Percentiles rank a stretch among this genome's conserved stretches.
phyloP scores from a whole-genome alignment of 2,113 vertebrate species.

The Meleagris gallopavo region DNA sequence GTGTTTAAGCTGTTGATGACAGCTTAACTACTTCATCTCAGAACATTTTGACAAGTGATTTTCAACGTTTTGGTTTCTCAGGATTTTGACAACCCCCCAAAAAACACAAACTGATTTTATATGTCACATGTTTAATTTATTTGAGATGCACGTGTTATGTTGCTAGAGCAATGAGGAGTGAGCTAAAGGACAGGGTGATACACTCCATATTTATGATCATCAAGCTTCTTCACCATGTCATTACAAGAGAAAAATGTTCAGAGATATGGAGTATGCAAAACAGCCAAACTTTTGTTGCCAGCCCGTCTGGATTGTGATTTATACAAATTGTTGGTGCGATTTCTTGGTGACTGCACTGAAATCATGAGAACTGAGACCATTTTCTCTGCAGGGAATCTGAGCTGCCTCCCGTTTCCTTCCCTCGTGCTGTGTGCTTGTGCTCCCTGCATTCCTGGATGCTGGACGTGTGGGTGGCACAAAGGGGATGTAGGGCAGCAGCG shows the following conservation, averaged over 20 bases:
- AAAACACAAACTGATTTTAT: slow-evolving; percentile 39
- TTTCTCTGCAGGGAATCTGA: neutral
- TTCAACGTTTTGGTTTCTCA: slow-evolving; percentile 41
- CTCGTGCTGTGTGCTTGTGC: rapidly evolving
- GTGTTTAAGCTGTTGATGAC: slow-evolving; percentile 60
- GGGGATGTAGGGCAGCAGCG: rapidly evolving
- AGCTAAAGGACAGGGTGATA: neutral
- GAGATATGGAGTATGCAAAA: neutral
- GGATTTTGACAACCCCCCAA: slow-evolving; percentile 37
- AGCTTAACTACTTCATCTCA: slow-evolving; percentile 60
- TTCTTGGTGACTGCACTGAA: neutral
- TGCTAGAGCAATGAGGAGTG: slow-evolving; percentile 13
- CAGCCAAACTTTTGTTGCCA: neutral
- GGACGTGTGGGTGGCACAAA: rapidly evolving
- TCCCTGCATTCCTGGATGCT: rapidly evolving
- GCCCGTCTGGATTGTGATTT: neutral
- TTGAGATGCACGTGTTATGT: slow-evolving; percentile 28
- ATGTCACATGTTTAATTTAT: slow-evolving; percentile 59
- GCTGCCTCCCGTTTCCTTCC: neutral
- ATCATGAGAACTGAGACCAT: neutral
- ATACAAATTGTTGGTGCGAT: neutral
- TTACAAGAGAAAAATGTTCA: neutral
- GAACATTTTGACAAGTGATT: slow-evolving; percentile 65
- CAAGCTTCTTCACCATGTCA: neutral
- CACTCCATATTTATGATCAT: slow-evolving; percentile 39